Evolutionary conservation across 2,113 vertebrate species (phyloP).

Genomic region (Zapus hudsonius): DNA sequence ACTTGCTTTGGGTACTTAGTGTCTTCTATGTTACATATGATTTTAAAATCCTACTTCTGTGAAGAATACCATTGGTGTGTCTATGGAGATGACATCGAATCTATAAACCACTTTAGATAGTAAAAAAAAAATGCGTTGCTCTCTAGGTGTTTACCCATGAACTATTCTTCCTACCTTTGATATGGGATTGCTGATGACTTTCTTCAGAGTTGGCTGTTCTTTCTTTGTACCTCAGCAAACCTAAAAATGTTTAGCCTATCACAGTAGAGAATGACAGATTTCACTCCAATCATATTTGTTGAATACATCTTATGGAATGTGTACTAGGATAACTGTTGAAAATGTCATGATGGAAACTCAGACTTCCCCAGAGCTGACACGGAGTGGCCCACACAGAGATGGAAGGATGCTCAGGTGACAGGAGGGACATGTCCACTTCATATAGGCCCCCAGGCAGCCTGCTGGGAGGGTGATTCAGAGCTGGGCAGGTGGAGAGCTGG

Average conservation of each 20-base stretch:
- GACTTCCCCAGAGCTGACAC: not conserved
- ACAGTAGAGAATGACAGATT: not conserved
- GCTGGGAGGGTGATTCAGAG: not conserved
- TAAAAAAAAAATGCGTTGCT: not conserved
- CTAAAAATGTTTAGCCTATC: not conserved
- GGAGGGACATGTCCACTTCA: fast-evolving
- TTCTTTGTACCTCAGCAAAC: not conserved
- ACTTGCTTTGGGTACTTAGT: too few relatives aligned
- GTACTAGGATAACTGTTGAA: not conserved
- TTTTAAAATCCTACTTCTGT: too few relatives aligned
- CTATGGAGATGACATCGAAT: too few relatives aligned
- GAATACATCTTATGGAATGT: not conserved
- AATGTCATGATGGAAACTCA: not conserved
- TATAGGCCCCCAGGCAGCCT: not conserved
- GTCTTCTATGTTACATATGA: too few relatives aligned
- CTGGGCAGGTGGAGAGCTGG: not conserved
- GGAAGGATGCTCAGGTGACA: too few relatives aligned
- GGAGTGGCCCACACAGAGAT: fast-evolving
- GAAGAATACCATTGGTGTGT: too few relatives aligned
- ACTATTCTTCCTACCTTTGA: not conserved
- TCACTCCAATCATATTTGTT: not conserved
- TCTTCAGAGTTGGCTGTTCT: not conserved
- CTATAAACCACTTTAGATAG: too few relatives aligned
- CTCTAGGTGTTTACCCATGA: not conserved
- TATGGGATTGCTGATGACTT: conserved; percentile 8